These are phyloP conservation scores for Calliopsis andreniformis DNA, from an alignment of 1,140 invertebrate genomes.

Conservation along the genomic window DNA sequence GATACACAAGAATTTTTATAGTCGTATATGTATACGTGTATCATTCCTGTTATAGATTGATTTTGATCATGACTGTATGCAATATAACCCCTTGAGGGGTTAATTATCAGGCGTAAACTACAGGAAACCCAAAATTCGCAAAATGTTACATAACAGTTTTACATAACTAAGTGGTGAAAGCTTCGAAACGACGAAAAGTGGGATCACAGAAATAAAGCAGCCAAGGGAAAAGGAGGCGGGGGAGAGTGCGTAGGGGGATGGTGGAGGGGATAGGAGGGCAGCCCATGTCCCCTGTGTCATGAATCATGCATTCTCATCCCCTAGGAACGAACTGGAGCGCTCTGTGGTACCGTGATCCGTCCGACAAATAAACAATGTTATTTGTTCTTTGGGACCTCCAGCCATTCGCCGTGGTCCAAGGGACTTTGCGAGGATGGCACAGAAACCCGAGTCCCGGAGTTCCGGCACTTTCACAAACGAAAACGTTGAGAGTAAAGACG, in stretches of 20 bases:
- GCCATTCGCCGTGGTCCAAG: slow-evolving; percentile 59
- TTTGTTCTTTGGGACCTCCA: slow-evolving; percentile 68
- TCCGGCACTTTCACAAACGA: slow-evolving; percentile 55
- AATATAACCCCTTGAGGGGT: too few species aligned
- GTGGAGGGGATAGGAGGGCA: slow-evolving; percentile 63
- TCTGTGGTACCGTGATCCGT: slow-evolving; percentile 61
- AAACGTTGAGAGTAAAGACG: slow-evolving; percentile 27
- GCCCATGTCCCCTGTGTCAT: slow-evolving; percentile 69
- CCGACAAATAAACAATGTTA: slow-evolving; percentile 78
- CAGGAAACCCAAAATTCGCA: background rate
- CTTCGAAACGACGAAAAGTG: slow-evolving; percentile 26
- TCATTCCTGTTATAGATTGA: too few species aligned
- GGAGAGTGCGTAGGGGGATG: slow-evolving; percentile 21
- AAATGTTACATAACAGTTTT: slow-evolving; percentile 26
- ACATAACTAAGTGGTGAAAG: slow-evolving; percentile 42
- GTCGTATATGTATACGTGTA: too few species aligned
- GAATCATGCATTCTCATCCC: slow-evolving; percentile 76
- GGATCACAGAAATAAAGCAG: background rate
- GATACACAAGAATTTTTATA: too few species aligned
- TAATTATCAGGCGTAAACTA: too few species aligned
- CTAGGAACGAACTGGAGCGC: slow-evolving; percentile 64
- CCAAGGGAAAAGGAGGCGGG: slow-evolving; percentile 39
- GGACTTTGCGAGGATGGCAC: slow-evolving; percentile 45
- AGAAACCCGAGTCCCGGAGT: slow-evolving; percentile 48
- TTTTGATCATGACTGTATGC: too few species aligned